A percentile compares a stretch with the other conserved stretches of the same genome.
Evolutionary conservation across 2,888 invertebrate species (phyloP).

Genomic region (Frankliniella fusca): DNA sequence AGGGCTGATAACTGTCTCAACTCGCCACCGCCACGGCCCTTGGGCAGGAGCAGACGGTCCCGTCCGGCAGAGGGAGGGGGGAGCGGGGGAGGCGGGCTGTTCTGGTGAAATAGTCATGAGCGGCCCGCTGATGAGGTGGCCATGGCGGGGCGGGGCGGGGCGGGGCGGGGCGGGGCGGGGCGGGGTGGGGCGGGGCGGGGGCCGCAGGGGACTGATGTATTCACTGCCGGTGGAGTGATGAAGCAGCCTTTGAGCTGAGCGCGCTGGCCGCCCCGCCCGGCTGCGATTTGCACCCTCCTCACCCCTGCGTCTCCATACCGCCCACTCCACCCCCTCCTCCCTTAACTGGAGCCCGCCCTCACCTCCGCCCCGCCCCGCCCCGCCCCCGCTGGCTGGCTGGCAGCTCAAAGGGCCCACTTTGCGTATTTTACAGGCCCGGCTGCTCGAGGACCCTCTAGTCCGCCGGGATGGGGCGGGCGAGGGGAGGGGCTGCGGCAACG

Average conservation of each 20-base stretch:
- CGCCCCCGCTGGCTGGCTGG: not conserved
- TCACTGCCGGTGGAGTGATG: conserved; percentile 16
- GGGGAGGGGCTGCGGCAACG: not conserved
- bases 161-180: too few species aligned
- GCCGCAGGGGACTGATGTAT: not conserved
- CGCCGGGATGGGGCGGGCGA: too few species aligned
- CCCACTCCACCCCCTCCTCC: not conserved
- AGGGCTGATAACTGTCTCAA: too few species aligned
- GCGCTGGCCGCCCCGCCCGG: not conserved
- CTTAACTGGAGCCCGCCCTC: not conserved
- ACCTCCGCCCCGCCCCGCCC: not conserved
- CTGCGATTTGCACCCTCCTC: not conserved
- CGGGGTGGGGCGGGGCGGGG: too few species aligned
- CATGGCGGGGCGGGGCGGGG: too few species aligned
- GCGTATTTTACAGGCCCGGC: conserved; percentile 11
- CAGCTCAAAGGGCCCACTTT: not conserved
- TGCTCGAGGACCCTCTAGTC: not conserved
- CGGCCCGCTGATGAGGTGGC: not conserved
- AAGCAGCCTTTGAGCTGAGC: conserved; percentile 14
- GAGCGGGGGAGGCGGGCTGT: not conserved
- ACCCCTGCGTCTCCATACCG: not conserved
- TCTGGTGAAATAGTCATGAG: conserved; percentile 24
- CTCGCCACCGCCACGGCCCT: too few species aligned
- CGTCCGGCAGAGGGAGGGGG: not conserved
- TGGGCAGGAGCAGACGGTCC: too few species aligned